Percentiles rank a stretch among this genome's conserved stretches.
These are phyloP conservation scores for Paratrypauchen microcephalus DNA, from an alignment of 2,797 vertebrate genomes.

Conservation along the genomic window DNA sequence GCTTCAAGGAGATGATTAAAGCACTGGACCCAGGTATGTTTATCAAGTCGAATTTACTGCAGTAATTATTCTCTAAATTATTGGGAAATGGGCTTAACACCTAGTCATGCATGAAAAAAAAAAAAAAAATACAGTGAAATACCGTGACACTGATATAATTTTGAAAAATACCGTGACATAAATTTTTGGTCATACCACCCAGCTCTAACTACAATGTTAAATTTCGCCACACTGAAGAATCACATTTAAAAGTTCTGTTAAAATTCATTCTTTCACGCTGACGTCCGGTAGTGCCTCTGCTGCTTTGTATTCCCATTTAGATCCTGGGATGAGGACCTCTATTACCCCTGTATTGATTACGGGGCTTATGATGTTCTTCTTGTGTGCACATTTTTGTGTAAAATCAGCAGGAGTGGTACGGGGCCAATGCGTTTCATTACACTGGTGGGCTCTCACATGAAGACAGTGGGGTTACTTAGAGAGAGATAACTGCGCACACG, in stretches of 20 bases:
- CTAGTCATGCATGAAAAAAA: too few relatives aligned
- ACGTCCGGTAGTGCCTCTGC: slow-evolving; percentile 42
- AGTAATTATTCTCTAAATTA: too few relatives aligned
- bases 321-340: slow-evolving; percentile 21
- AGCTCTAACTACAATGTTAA: too few relatives aligned
- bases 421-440: slow-evolving; percentile 47
- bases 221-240: slow-evolving; percentile 1
- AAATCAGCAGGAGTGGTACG: slow-evolving; percentile 54
- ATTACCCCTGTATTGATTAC: slow-evolving; percentile 55
- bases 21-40: too few relatives aligned
- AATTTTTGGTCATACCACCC: too few relatives aligned
- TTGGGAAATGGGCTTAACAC: too few relatives aligned
- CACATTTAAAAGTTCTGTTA: slow-evolving; percentile 19
- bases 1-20: too few relatives aligned
- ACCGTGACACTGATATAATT: too few relatives aligned
- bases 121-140: too few relatives aligned
- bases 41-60: too few relatives aligned
- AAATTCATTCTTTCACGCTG: slow-evolving; percentile 32
- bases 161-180: too few relatives aligned
- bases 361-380: slow-evolving; percentile 40
- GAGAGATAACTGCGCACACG: neutral
- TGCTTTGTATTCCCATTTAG: slow-evolving; percentile 36
- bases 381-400: slow-evolving; percentile 52
- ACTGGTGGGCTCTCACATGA: slow-evolving; percentile 15
- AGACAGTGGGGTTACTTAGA: neutral